Conservation (phyloP, 2,888 invertebrate genomes). For the Neoascia interrupta region DNA sequence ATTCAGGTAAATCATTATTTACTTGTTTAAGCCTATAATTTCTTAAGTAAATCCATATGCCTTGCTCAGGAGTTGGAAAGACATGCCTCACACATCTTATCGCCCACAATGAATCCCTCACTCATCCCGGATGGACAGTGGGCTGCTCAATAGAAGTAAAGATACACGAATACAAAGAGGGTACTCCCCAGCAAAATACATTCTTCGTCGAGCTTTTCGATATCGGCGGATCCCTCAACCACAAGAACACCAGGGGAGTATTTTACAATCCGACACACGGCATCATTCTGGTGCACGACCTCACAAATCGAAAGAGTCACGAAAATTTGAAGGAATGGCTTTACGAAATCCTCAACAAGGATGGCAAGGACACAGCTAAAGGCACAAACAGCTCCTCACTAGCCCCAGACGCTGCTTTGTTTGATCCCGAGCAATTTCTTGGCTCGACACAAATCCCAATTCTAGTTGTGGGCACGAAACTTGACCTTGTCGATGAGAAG, state of each 20-base stretch:
- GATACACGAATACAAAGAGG: constrained; percentile 96
- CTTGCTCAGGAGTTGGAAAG: constrained; percentile 94
- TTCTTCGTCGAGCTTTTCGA: constrained; percentile 98
- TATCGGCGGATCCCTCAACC: constrained; percentile 95
- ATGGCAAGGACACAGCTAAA: constrained; percentile 80
- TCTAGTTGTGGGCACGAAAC: constrained; percentile 95
- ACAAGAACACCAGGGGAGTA: constrained; percentile 94
- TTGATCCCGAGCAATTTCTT: constrained; percentile 92
- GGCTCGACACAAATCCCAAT: constrained; percentile 95
- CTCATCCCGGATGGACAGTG: constrained; percentile 96
- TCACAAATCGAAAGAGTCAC: constrained; percentile 97
- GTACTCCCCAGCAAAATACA: constrained; percentile 93
- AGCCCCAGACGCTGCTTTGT: constrained; percentile 73
- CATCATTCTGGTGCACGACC: constrained; percentile 97
- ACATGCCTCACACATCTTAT: constrained; percentile 95
- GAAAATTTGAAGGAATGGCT: constrained; percentile 96
- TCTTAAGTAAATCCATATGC: neutral
- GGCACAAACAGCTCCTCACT: constrained; percentile 52
- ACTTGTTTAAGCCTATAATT: neutral
- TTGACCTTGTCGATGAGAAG: constrained; percentile 90
- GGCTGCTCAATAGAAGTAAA: constrained; percentile 98
- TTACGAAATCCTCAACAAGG: constrained; percentile 91
- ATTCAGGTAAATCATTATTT: constrained; percentile 85
- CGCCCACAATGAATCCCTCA: constrained; percentile 91
- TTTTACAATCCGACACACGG: constrained; percentile 97